These are phyloP conservation scores for Caenorhabditis latens DNA, from an alignment of 1,140 invertebrate genomes.

Conservation along the genomic window DNA sequence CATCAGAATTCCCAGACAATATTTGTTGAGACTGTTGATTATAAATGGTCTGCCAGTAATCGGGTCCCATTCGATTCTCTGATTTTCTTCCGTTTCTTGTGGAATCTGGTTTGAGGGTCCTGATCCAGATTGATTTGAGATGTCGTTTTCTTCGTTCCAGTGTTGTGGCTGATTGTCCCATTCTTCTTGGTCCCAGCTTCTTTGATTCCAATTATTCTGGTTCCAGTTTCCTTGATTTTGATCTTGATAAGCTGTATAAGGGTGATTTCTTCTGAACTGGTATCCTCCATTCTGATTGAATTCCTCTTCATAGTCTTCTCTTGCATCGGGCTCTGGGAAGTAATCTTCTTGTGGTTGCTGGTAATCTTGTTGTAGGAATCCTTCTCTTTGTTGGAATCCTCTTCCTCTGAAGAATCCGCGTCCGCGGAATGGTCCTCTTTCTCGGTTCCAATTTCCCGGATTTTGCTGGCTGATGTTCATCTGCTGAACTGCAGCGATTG, in stretches of 20 bases:
- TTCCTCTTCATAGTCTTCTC: background rate
- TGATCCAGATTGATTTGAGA: background rate
- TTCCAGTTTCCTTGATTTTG: background rate
- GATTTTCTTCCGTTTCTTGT: background rate
- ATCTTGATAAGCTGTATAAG: background rate
- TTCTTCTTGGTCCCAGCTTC: background rate
- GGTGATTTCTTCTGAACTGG: background rate
- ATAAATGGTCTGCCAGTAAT: background rate
- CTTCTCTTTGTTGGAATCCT: background rate
- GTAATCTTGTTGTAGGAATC: background rate
- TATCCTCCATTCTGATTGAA: background rate
- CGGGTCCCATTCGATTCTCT: background rate
- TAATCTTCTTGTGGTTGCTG: background rate
- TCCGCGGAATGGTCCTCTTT: background rate
- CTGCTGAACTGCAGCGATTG: background rate
- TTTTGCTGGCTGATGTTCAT: background rate
- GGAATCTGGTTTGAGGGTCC: background rate
- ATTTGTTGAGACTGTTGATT: background rate
- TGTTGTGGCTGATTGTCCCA: background rate
- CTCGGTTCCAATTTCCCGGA: background rate
- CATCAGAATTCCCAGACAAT: background rate
- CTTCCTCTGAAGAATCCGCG: too few relatives aligned
- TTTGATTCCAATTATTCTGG: too few relatives aligned
- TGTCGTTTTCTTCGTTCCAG: background rate
- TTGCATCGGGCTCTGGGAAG: background rate